phyloP scores from a whole-genome alignment of 2,888 invertebrate genomes.

The Pyrrhosoma nymphula region DNA sequence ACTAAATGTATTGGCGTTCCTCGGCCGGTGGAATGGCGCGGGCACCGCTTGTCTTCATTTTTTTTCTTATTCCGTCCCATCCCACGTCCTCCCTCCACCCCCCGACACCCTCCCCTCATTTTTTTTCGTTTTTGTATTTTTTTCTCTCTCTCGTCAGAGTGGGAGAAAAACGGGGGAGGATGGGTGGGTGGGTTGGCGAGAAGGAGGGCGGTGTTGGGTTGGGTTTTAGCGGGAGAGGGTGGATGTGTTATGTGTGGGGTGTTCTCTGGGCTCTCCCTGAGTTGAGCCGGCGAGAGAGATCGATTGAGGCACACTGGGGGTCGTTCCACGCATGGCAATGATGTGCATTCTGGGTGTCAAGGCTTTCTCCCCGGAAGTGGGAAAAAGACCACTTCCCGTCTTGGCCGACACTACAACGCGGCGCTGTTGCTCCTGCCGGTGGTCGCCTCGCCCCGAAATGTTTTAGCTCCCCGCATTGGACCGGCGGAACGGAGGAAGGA shows the following conservation, averaged over 20 bases:
- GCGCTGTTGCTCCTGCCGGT: constrained; percentile 16
- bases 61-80: constrained; percentile 54
- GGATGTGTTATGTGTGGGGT: constrained; percentile 13
- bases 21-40: constrained; percentile 40
- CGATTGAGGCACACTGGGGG: constrained; percentile 63
- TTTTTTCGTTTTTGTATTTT: background rate
- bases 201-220: background rate
- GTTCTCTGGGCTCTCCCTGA: constrained; percentile 39
- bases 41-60: constrained; percentile 7
- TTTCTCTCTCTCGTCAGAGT: background rate
- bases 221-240: constrained; percentile 12
- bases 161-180: background rate
- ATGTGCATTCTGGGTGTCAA: constrained; percentile 62
- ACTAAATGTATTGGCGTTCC: constrained; percentile 65
- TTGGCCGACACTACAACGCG: constrained; percentile 46
- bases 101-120: no score
- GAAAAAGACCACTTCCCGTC: constrained; percentile 60
- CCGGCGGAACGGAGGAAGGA: background rate
- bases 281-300: constrained; percentile 41
- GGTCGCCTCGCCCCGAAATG: background rate
- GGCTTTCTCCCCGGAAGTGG: constrained; percentile 65
- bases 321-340: constrained; percentile 67
- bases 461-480: background rate
- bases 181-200: no score
- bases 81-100: background rate